These are phyloP conservation scores for Sinodicranocentrus sp. DNA, from an alignment of 2,888 invertebrate genomes.

Conservation along the genomic window DNA sequence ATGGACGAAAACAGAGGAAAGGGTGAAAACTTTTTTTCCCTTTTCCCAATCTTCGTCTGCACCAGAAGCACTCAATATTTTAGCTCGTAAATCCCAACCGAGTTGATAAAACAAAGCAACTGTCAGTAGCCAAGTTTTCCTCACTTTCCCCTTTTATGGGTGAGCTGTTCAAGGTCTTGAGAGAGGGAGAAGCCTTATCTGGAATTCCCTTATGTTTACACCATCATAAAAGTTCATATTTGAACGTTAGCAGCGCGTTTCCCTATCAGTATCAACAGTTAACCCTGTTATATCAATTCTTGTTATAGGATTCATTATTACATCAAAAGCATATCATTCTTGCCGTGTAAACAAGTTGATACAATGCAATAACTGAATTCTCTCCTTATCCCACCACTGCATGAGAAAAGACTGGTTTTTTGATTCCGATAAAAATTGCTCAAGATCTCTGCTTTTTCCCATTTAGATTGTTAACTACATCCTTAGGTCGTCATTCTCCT, in stretches of 20 bases:
- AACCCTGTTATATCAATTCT: background rate
- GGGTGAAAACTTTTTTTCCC: slow-evolving; percentile 36
- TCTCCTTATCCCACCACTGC: background rate
- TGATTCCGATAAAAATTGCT: no score
- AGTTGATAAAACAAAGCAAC: slow-evolving; percentile 69
- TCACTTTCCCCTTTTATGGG: background rate
- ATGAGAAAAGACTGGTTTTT: no score
- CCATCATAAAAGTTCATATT: slow-evolving; percentile 63
- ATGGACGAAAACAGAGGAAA: slow-evolving; percentile 1
- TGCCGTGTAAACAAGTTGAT: slow-evolving; percentile 39
- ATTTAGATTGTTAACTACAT: slow-evolving; percentile 38
- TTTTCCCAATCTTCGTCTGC: background rate
- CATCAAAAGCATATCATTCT: slow-evolving; percentile 4
- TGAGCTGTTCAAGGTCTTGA: slow-evolving; percentile 29
- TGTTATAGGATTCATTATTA: slow-evolving; percentile 8
- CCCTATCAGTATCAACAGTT: no score
- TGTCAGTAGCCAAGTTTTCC: slow-evolving; percentile 55
- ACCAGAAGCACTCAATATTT: slow-evolving; percentile 44
- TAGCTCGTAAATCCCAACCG: slow-evolving; percentile 64
- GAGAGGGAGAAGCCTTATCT: slow-evolving; percentile 31
- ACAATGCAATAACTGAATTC: background rate
- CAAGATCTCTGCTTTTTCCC: background rate
- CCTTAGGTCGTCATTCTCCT: slow-evolving; percentile 19
- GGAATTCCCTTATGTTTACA: slow-evolving; percentile 62
- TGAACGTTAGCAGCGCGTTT: slow-evolving; percentile 10